These are phyloP conservation scores for Erythrolamprus reginae DNA, from an alignment of 2,113 vertebrate genomes.

Conservation along the genomic window DNA sequence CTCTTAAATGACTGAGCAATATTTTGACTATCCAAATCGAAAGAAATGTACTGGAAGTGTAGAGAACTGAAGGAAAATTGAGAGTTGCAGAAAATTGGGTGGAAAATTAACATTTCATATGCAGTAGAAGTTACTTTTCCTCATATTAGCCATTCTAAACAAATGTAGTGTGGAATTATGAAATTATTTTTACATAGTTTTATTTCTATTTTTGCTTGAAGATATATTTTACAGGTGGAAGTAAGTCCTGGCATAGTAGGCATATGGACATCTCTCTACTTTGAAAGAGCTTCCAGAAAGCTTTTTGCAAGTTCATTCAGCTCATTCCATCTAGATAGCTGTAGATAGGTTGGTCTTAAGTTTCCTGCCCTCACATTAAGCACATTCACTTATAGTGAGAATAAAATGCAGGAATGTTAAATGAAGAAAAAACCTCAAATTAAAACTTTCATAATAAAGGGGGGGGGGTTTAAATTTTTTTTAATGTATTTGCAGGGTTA, in stretches of 20 bases:
- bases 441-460: not conserved
- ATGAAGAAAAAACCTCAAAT: not conserved
- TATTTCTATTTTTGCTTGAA: not conserved
- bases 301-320: not conserved
- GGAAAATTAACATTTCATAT: conserved; percentile 31
- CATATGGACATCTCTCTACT: not conserved
- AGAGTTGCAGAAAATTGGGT: conserved; percentile 38
- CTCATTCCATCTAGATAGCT: not conserved
- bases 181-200: not conserved
- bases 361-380: too few relatives aligned
- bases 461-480: too few relatives aligned
- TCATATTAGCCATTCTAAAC: not conserved
- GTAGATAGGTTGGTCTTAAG: not conserved
- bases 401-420: not conserved
- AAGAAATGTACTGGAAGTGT: conserved; percentile 44
- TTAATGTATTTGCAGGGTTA: not conserved
- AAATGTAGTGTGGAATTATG: not conserved
- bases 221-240: not conserved
- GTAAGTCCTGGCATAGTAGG: not conserved
- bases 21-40: conserved; percentile 23
- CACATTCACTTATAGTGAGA: not conserved
- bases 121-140: not conserved
- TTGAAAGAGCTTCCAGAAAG: not conserved
- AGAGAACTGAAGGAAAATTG: conserved; percentile 41
- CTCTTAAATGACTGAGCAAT: conserved; percentile 13